These are phyloP conservation scores for Ennomos erosarius DNA, from an alignment of 2,888 invertebrate genomes.

Conservation along the genomic window DNA sequence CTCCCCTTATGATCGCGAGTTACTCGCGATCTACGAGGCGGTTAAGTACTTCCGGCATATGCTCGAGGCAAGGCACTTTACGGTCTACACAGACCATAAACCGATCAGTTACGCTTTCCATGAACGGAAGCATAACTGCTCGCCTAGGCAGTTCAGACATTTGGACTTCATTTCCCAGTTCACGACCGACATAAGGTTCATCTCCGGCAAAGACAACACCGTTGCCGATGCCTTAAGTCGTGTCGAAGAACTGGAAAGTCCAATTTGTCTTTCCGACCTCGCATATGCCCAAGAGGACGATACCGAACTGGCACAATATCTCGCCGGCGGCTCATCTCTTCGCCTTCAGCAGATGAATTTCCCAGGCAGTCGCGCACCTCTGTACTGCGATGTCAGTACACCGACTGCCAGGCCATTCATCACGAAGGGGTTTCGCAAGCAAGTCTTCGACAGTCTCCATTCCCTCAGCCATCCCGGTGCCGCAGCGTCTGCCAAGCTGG, in stretches of 20 bases:
- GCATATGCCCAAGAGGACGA: constrained; percentile 34
- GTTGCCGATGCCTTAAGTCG: constrained; percentile 49
- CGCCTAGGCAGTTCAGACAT: constrained; percentile 41
- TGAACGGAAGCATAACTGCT: constrained; percentile 41
- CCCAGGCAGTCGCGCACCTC: constrained; percentile 17
- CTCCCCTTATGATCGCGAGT: too few species aligned
- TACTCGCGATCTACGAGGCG: too few species aligned
- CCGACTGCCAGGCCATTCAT: constrained; percentile 40
- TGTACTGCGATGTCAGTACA: constrained; percentile 43
- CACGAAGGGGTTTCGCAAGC: constrained; percentile 28
- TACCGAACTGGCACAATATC: constrained; percentile 25
- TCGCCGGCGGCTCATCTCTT: constrained; percentile 33
- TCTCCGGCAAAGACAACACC: constrained; percentile 40
- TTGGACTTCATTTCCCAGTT: constrained; percentile 41
- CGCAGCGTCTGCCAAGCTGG: constrained; percentile 39
- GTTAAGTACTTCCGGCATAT: too few species aligned
- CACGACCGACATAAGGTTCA: constrained; percentile 36
- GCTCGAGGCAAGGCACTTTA: too few species aligned
- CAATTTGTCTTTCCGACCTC: constrained; percentile 24
- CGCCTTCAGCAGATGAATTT: constrained; percentile 26
- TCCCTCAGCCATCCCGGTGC: constrained; percentile 40
- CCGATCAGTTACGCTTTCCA: constrained; percentile 53
- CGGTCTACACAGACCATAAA: constrained; percentile 17
- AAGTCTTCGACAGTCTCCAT: constrained; percentile 44
- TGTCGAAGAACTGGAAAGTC: constrained; percentile 30